Conservation (phyloP, 1,140 invertebrate genomes). For the Neuroterus valhalla region DNA sequence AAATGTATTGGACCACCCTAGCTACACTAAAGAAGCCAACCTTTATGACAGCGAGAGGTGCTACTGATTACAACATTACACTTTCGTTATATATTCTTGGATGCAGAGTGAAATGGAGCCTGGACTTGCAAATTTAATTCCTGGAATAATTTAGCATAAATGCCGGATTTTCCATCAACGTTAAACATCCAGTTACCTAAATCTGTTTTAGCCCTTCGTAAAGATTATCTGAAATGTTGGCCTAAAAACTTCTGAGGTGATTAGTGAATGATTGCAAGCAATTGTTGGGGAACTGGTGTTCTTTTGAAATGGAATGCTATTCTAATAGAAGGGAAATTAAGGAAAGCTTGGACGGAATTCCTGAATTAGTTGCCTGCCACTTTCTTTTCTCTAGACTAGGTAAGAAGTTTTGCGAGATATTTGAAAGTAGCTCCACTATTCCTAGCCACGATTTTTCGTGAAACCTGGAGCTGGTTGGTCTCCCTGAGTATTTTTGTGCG, state of each 20-base stretch:
- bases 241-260: conserved; percentile 43
- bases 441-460: conserved; percentile 48
- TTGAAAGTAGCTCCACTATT: conserved; percentile 52
- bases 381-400: conserved; percentile 40
- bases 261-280: conserved; percentile 32
- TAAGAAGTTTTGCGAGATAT: conserved; percentile 58
- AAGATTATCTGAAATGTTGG: conserved; percentile 41
- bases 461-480: conserved; percentile 47
- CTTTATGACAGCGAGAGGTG: conserved; percentile 1
- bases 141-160: background rate
- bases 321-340: conserved; percentile 44
- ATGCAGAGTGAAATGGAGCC: background rate
- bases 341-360: conserved; percentile 48
- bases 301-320: conserved; percentile 46
- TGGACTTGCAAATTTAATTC: conserved; percentile 8
- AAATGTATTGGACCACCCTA: too few species aligned
- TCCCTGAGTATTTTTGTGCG: conserved; percentile 63
- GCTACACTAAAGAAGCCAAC: background rate
- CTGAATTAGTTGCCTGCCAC: conserved; percentile 35
- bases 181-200: conserved; percentile 19
- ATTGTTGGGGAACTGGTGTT: conserved; percentile 23
- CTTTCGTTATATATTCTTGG: background rate
- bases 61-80: background rate
- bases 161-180: background rate
- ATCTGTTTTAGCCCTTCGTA: background rate